Evolutionary conservation across 2,797 vertebrate species (phyloP).

Genomic region (Limnodromus scolopaceus): DNA sequence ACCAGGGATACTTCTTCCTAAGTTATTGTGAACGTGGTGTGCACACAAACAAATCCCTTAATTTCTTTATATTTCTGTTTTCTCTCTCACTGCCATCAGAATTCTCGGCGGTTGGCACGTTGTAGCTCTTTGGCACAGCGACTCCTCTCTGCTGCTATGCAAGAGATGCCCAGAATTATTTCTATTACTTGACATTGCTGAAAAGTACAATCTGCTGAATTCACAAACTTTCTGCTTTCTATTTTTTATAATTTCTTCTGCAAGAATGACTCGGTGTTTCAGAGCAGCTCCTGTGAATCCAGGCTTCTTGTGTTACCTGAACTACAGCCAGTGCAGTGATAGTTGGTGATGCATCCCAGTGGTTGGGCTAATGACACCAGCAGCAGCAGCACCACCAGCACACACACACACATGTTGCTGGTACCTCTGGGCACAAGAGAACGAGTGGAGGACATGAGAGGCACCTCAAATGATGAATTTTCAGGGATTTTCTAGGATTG

Average conservation of each 20-base stretch:
- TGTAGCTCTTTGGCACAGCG: background rate
- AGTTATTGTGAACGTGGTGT: background rate
- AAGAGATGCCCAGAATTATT: background rate
- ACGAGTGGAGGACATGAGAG: background rate
- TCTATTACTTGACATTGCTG: background rate
- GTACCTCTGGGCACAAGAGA: background rate
- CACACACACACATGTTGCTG: background rate
- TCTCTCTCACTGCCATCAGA: background rate
- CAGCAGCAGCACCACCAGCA: background rate
- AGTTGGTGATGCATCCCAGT: background rate
- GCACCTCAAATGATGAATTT: conserved; percentile 14
- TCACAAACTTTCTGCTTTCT: background rate
- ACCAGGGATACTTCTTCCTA: background rate
- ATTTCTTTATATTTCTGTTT: background rate
- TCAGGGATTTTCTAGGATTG: conserved; percentile 15
- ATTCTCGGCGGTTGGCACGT: background rate
- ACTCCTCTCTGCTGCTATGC: background rate
- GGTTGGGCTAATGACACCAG: background rate
- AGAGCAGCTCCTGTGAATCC: background rate
- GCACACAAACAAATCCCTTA: background rate
- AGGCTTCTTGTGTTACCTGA: background rate
- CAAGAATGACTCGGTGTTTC: background rate
- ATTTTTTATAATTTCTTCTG: background rate
- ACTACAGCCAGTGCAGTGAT: background rate
- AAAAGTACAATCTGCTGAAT: background rate